phyloP scores from a whole-genome alignment of 2,888 invertebrate species.

The Abrostola tripartita region DNA sequence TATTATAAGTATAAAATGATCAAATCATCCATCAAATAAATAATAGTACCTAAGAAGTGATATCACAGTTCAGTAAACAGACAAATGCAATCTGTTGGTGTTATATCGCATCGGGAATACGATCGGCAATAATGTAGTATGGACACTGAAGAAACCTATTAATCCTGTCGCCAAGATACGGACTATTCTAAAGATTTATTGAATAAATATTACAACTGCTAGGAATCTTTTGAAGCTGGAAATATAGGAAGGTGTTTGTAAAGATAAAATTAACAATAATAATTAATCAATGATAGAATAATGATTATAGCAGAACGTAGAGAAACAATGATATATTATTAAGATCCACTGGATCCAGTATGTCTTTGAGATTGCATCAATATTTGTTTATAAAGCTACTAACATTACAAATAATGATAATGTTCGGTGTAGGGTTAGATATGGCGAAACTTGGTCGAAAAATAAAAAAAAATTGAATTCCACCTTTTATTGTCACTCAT shows the following conservation, averaged over 20 bases:
- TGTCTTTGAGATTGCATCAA: too few species aligned
- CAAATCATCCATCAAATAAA: conserved; percentile 7
- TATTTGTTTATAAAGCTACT: too few species aligned
- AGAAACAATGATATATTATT: too few species aligned
- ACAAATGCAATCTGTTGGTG: conserved; percentile 13
- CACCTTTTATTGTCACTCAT: too few species aligned
- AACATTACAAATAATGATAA: too few species aligned
- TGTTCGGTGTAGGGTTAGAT: too few species aligned
- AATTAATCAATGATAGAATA: too few species aligned
- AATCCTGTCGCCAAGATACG: conserved; percentile 3
- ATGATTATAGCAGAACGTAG: too few species aligned
- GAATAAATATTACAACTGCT: background rate
- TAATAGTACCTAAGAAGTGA: conserved; percentile 5
- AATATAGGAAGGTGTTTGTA: background rate
- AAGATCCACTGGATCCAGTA: too few species aligned
- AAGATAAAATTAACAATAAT: background rate
- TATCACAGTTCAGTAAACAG: conserved; percentile 11
- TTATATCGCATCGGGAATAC: conserved; percentile 14
- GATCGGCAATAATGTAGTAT: conserved; percentile 6
- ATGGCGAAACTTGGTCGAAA: too few species aligned
- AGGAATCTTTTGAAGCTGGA: background rate
- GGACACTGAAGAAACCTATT: background rate
- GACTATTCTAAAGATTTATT: background rate
- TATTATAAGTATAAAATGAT: conserved; percentile 17
- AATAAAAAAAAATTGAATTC: too few species aligned